Evolutionary conservation across 2,888 invertebrate species (phyloP), one percentile per base, ranked within the genome.

Genomic region (Melitaea athalia): DNA sequence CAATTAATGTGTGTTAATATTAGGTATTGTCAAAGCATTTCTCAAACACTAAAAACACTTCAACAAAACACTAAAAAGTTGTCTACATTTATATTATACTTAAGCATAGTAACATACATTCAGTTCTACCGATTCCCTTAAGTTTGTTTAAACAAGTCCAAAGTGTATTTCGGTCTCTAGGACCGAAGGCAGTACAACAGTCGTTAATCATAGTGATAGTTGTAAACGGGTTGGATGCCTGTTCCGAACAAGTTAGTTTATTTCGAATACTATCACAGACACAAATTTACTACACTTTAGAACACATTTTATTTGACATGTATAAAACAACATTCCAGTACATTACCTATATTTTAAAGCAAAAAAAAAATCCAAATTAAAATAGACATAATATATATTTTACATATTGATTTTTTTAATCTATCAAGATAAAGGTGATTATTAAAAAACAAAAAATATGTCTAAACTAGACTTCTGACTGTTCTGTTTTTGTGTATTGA

Each of bases 121-220:
- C 14, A 31, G 31, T 12, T 53, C 53, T 53, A 14, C 31, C 31
- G n/a, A 52, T 55, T n/a, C 53, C 53, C 33, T 33, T 33, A 55
- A 55, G 53, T 55, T 68, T 55, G 49, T 60, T 52, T 60, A 71
- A 73, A 73, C 69, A 71, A 70, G 64, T 68, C 60, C 38, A 55
- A 70, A 69, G 63, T 72, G 64, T 63, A 70, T 68, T 59, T 63
- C 64, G 72, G 71, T 68, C 71, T 69, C 63, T 68, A 65, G 72
- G 67, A 71, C 72, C 72, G 69, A 63, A 70, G 70, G 69, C 70
- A 69, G 69, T 69, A 72, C 68, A 74, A 71, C 64, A 72, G 69
- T 72, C 74, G 75, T 75, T 74, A 75, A 74, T 75, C 75, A 75
- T 71, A 63, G 71, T 62, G 67, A 74, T 72, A 75, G 74, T 72